These are phyloP conservation scores for Eupithecia vulgata DNA, from an alignment of 2,888 invertebrate genomes.

Conservation along the genomic window DNA sequence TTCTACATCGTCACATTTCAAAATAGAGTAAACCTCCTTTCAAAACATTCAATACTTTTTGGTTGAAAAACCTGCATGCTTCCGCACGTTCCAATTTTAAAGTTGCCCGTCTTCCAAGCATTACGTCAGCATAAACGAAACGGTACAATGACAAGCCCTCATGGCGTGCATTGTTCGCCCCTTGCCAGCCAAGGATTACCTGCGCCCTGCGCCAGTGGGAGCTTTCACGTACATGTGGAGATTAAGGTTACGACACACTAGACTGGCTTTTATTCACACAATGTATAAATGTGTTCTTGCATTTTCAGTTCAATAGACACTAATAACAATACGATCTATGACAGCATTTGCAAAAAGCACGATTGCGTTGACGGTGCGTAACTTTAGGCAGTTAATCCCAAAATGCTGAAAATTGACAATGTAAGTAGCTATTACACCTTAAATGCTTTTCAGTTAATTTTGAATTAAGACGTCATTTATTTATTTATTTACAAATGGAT, in stretches of 20 bases:
- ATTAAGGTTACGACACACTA: constrained; percentile 2
- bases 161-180: constrained; percentile 41
- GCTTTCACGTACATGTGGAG: constrained; percentile 13
- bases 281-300: background rate
- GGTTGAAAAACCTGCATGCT: constrained; percentile 18
- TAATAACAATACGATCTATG: background rate
- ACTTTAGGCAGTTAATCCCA: too few species aligned
- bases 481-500: too few species aligned
- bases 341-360: too few species aligned
- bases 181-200: constrained; percentile 44
- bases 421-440: too few species aligned
- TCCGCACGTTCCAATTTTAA: constrained; percentile 34
- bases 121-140: constrained; percentile 38
- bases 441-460: too few species aligned
- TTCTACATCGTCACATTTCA: background rate
- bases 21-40: background rate
- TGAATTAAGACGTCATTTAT: too few species aligned
- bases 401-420: too few species aligned
- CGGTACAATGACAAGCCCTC: constrained; percentile 36
- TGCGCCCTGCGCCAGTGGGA: constrained; percentile 18
- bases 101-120: constrained; percentile 30
- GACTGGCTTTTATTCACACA: background rate
- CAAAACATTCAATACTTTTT: constrained; percentile 18
- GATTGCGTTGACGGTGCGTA: too few species aligned
- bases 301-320: background rate